Evolutionary conservation across 2,797 vertebrate species (phyloP).

Genomic region (Cyclopterus lumpus): DNA sequence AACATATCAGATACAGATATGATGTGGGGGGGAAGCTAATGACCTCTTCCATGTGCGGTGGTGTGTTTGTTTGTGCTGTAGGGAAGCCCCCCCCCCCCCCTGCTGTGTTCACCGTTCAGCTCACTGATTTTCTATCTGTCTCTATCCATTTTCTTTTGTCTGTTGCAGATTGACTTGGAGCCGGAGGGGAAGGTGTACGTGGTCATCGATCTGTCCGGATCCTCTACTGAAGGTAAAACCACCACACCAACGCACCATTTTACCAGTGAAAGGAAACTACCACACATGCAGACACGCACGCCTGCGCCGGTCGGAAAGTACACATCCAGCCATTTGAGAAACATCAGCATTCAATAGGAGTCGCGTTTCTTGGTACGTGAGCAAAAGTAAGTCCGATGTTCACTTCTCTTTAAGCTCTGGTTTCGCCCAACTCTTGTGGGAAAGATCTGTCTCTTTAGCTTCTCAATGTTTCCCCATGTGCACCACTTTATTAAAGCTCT

Average conservation of each 20-base stretch:
- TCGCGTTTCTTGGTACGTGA: not conserved
- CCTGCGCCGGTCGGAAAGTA: not conserved
- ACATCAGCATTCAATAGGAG: not conserved
- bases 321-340: not conserved
- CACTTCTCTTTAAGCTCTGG: not conserved
- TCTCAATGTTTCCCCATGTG: not conserved
- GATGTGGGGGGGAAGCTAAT: conserved; percentile 45
- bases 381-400: not conserved
- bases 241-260: not conserved
- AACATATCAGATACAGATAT: not conserved
- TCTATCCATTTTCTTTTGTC: conserved; percentile 46
- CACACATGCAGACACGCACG: not conserved
- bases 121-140: conserved; percentile 56
- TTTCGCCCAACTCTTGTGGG: not conserved
- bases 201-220: conserved; percentile 97
- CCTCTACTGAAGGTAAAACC: conserved; percentile 95
- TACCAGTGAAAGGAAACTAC: not conserved
- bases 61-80: conserved; percentile 65
- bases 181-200: conserved; percentile 97
- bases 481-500: not conserved
- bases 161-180: conserved; percentile 95
- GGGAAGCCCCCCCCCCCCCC: conserved; percentile 26
- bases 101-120: conserved; percentile 37
- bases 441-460: not conserved
- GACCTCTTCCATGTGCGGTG: conserved; percentile 56